A percentile compares a stretch with the other conserved stretches of the same genome.
Evolutionary conservation across 2,113 vertebrate genomes (phyloP).

Genomic region (Platichthys stellatus): DNA sequence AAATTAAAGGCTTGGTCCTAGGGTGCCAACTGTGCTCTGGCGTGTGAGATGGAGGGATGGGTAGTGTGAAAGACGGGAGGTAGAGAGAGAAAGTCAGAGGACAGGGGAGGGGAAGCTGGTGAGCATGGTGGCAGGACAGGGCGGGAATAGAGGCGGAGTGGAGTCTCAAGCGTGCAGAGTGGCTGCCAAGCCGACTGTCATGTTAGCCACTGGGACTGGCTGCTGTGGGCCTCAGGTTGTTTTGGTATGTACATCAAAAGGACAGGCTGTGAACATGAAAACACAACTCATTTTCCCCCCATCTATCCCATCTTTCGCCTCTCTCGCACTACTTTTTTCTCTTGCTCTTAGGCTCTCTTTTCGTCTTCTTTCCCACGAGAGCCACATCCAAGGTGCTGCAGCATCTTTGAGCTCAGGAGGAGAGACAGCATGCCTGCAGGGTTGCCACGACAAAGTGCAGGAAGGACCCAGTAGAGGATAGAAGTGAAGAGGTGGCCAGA

Average conservation of each 20-base stretch:
- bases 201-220: slow-evolving; percentile 74
- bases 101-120: slow-evolving; percentile 49
- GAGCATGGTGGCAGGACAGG: slow-evolving; percentile 62
- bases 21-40: slow-evolving; percentile 75
- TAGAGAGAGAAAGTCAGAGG: slow-evolving; percentile 45
- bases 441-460: slow-evolving; percentile 60
- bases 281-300: slow-evolving; percentile 64
- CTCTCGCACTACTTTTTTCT: slow-evolving; percentile 46
- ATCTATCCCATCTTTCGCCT: slow-evolving; percentile 59
- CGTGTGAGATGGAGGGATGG: slow-evolving; percentile 64
- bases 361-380: slow-evolving; percentile 58
- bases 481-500: slow-evolving; percentile 42
- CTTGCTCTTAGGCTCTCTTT: slow-evolving; percentile 55
- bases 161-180: slow-evolving; percentile 49
- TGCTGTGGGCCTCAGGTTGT: slow-evolving; percentile 79
- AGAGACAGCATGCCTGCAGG: slow-evolving; percentile 68
- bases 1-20: slow-evolving; percentile 60
- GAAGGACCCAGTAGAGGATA: slow-evolving; percentile 48
- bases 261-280: slow-evolving; percentile 77
- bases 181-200: slow-evolving; percentile 79
- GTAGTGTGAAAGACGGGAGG: slow-evolving; percentile 45
- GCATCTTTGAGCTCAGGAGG: slow-evolving; percentile 71
- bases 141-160: slow-evolving; percentile 66
- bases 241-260: slow-evolving; percentile 80
- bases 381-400: slow-evolving; percentile 64